phyloP scores from a whole-genome alignment of 2,113 vertebrate genomes.

The Melierax canorus region DNA sequence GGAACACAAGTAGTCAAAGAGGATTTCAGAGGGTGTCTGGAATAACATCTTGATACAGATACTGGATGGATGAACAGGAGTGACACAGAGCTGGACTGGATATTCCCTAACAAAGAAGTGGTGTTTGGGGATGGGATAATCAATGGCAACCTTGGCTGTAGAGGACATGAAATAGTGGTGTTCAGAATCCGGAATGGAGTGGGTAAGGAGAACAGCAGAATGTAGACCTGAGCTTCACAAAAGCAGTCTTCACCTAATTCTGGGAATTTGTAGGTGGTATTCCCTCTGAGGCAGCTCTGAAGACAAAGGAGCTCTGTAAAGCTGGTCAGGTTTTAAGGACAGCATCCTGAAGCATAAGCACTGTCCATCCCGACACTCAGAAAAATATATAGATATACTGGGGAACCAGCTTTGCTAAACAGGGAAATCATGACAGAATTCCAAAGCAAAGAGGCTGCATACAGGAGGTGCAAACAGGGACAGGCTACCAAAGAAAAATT shows the following conservation, averaged over 20 bases:
- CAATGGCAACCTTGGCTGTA: background rate
- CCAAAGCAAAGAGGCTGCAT: background rate
- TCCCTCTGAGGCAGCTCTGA: background rate
- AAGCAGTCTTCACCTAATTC: background rate
- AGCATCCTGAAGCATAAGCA: background rate
- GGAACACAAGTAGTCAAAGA: background rate
- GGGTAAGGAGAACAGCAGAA: background rate
- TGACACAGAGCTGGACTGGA: background rate
- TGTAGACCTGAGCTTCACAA: background rate
- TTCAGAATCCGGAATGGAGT: background rate
- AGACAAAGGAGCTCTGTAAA: background rate
- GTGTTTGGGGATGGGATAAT: background rate
- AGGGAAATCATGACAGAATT: background rate
- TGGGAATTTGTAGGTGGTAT: background rate
- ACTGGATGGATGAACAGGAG: background rate
- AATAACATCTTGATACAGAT: background rate
- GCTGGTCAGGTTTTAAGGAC: background rate
- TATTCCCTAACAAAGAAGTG: background rate
- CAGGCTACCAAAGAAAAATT: background rate
- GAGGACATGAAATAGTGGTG: background rate
- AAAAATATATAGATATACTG: background rate
- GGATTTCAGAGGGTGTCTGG: background rate
- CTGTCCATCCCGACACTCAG: too few relatives aligned
- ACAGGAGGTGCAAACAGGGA: background rate
- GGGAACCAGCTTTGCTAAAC: background rate